Percentiles rank a stretch among this genome's conserved stretches.
phyloP scores from a whole-genome alignment of 92 coral and sea anemone species.

The Porites cylindrica region DNA sequence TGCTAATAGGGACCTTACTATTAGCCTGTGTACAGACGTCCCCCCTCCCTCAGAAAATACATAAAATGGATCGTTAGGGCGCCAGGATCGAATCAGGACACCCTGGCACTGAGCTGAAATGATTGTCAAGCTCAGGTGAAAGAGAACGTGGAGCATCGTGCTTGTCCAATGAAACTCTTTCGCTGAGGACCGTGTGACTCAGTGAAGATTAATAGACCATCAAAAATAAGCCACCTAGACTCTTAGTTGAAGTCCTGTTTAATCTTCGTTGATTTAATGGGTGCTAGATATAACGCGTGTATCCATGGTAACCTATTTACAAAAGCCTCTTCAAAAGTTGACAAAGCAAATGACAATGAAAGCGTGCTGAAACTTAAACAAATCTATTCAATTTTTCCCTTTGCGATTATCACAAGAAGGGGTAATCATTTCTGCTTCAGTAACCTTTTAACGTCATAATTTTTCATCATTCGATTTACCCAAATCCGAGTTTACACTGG shows the following conservation, averaged over 20 bases:
- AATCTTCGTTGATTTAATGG: background rate
- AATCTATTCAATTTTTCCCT: background rate
- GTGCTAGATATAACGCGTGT: background rate
- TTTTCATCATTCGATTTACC: background rate
- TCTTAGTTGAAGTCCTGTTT: background rate
- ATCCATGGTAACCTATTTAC: background rate
- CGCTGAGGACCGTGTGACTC: no score
- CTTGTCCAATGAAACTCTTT: no score
- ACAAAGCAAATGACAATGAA: constrained; percentile 5
- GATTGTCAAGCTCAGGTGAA: no score
- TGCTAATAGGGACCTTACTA: no score
- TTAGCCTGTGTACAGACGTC: no score
- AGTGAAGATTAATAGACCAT: no score
- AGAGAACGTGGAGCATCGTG: no score
- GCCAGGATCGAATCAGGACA: no score
- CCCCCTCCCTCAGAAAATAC: no score
- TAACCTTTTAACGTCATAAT: constrained; percentile 13
- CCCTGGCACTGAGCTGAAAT: no score
- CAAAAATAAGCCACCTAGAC: background rate
- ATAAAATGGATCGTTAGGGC: no score
- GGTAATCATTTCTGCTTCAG: background rate
- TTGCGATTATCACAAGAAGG: background rate
- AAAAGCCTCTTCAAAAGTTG: background rate
- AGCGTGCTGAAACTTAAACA: constrained; percentile 11
- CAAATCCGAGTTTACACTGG: background rate